Conservation (phyloP, 2,888 invertebrate genomes). For the Temnothorax unifasciatus region DNA sequence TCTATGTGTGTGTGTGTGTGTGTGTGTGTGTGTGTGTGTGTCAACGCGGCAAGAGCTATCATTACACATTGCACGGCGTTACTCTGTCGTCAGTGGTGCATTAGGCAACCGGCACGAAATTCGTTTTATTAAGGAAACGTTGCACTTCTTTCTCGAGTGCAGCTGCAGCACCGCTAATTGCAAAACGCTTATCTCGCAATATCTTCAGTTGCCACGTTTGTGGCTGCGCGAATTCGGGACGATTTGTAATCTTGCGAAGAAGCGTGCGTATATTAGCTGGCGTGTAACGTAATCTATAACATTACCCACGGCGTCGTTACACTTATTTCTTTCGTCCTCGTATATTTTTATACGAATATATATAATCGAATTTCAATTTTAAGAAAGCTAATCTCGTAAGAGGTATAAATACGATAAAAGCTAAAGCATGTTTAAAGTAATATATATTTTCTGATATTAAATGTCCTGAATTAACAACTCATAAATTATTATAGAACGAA, state of each 20-base stretch:
- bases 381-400: background rate
- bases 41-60: constrained; percentile 66
- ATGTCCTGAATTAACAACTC: background rate
- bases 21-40: background rate
- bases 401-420: background rate
- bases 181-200: constrained; percentile 75
- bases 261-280: constrained; percentile 49
- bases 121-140: constrained; percentile 76
- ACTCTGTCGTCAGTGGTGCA: constrained; percentile 69
- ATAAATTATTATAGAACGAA: background rate
- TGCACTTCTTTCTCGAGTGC: constrained; percentile 71
- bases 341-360: background rate
- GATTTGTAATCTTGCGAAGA: constrained; percentile 37
- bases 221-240: constrained; percentile 56
- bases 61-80: constrained; percentile 68
- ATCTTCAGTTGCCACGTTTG: constrained; percentile 51
- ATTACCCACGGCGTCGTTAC: constrained; percentile 61
- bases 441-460: background rate
- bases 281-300: constrained; percentile 63
- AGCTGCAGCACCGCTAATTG: constrained; percentile 72
- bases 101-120: constrained; percentile 71
- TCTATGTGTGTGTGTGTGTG: background rate
- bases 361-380: background rate
- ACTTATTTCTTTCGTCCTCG: background rate
- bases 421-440: background rate